phyloP scores from a whole-genome alignment of 2,888 invertebrate genomes.

The Drosophila recens region DNA sequence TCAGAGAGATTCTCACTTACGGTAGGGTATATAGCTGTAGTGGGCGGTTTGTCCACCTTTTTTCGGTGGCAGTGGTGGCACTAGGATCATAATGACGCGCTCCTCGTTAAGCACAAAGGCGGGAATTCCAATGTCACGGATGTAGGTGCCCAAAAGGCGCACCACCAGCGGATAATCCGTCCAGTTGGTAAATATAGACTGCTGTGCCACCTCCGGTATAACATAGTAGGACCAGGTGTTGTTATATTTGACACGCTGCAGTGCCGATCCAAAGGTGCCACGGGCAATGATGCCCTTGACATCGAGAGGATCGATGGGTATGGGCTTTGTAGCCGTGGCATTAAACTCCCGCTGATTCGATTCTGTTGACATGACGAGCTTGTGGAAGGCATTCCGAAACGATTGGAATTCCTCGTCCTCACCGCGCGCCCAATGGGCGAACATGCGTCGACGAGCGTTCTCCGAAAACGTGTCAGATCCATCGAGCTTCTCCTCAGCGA shows the following conservation, averaged over 20 bases:
- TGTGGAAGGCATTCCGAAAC: slow-evolving; percentile 79
- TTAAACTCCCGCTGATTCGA: slow-evolving; percentile 66
- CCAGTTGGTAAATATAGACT: slow-evolving; percentile 83
- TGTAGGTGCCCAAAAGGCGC: slow-evolving; percentile 81
- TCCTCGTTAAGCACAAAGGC: slow-evolving; percentile 80
- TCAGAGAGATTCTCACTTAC: slow-evolving; percentile 60
- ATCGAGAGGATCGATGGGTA: slow-evolving; percentile 80
- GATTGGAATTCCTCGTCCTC: slow-evolving; percentile 78
- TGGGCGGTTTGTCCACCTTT: slow-evolving; percentile 71
- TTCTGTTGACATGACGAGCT: slow-evolving; percentile 73
- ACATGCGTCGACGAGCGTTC: slow-evolving; percentile 80
- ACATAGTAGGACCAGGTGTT: slow-evolving; percentile 82
- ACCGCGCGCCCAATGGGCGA: slow-evolving; percentile 84
- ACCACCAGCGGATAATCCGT: slow-evolving; percentile 79
- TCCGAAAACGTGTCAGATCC: slow-evolving; percentile 76
- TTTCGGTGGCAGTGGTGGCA: slow-evolving; percentile 84
- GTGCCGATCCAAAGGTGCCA: slow-evolving; percentile 75
- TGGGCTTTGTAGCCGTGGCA: slow-evolving; percentile 72
- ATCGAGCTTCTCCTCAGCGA: slow-evolving; percentile 62
- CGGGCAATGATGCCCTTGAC: slow-evolving; percentile 64
- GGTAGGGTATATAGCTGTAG: slow-evolving; percentile 81
- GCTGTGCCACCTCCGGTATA: slow-evolving; percentile 82
- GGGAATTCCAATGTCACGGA: slow-evolving; percentile 83
- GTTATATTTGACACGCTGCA: slow-evolving; percentile 80
- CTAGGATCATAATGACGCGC: slow-evolving; percentile 79